Evolutionary conservation across 2,888 invertebrate genomes (phyloP), one percentile per base, ranked within the genome.

Genomic region (Tachina fera): DNA sequence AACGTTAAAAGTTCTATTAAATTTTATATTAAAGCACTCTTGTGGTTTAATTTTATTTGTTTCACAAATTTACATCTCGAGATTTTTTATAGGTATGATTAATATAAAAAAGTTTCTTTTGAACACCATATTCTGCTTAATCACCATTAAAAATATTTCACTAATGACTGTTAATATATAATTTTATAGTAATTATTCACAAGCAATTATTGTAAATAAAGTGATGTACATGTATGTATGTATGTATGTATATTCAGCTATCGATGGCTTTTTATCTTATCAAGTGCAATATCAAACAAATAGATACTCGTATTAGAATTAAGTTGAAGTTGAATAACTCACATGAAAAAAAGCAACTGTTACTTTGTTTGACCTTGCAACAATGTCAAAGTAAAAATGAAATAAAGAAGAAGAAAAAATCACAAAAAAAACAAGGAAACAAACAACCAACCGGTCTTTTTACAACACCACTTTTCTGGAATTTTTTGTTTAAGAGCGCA

Each of bases 401-500:
- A 11, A 16, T 2, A 65, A 45, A 13, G 3, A 43, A 13, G 14
- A 41, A 16, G 9, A 9, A 47, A 0, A n/a, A 47, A n/a, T 9
- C 41, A 41, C 41, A 14, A 9, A 47, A 0, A n/a, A 47, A 22
- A 13, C 41, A 41, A 45, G 45, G 39, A 80, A 76, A 45, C 75
- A 75, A 58, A 75, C 74, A 72, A 76, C 39, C 75, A 75, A 58
- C 79, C 74, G 84, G 11, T 67, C 43, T 31, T 67, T 56, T n/a
- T n/a, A n/a, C 22, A 16, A 39, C n/a, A 41, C 13, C 4, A 43
- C 49, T 13, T 56, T 74, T 49, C 61, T 22, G 68, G 74, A 31
- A 47, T 39, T 8, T n/a, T 49, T 49, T 51, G 5, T 51, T 58
- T 43, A 31, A 82, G 8, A 61, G 86, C 86, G 86, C 86, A 86